Evolutionary conservation across 1,140 invertebrate species (phyloP).

Genomic region (Aphidius gifuensis): DNA sequence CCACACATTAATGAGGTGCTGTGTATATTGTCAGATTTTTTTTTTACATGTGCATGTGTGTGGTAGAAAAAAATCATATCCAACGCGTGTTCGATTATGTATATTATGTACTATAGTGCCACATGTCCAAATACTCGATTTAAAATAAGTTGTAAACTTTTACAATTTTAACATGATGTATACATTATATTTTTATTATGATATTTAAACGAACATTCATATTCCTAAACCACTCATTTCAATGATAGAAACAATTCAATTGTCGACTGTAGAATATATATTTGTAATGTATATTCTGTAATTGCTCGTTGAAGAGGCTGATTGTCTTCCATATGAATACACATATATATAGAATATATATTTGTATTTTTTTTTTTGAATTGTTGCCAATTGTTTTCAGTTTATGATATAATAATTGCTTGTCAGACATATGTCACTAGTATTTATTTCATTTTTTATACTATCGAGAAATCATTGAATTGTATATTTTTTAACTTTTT

Average conservation of each 20-base stretch:
- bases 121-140: slow-evolving; percentile 49
- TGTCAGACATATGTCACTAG: no score
- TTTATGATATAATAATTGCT: no score
- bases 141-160: slow-evolving; percentile 11
- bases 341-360: no score
- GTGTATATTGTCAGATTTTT: not conserved
- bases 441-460: no score
- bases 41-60: no score
- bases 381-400: no score
- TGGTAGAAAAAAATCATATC: no score
- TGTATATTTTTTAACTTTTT: no score
- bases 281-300: not conserved
- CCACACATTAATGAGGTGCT: not conserved
- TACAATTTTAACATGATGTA: slow-evolving; percentile 9
- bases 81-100: no score
- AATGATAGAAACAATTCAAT: slow-evolving; percentile 21
- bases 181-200: slow-evolving; percentile 1
- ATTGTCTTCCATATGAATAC: slow-evolving; percentile 11
- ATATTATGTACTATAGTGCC: slow-evolving; percentile 21
- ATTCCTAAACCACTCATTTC: not conserved
- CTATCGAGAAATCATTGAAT: no score
- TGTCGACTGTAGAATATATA: slow-evolving; percentile 2
- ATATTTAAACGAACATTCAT: not conserved
- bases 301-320: slow-evolving; percentile 11
- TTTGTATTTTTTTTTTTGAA: no score